A percentile compares a stretch with the other conserved stretches of the same genome.
Evolutionary conservation across 2,113 vertebrate genomes (phyloP).

Genomic region (Puffinus mauretanicus): DNA sequence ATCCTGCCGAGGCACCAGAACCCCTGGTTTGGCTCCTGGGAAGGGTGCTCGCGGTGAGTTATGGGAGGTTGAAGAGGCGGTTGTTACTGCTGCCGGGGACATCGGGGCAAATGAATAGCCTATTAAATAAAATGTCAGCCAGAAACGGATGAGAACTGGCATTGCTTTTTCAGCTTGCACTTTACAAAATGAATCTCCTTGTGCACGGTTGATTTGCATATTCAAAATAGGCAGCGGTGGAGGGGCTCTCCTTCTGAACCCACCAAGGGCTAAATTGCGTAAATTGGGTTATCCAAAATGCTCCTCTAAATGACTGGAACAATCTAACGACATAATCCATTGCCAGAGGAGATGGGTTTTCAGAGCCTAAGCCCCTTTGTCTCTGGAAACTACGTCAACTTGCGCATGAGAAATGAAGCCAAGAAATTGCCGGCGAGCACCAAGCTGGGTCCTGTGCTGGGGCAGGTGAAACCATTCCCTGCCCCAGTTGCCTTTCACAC

Average conservation of each 20-base stretch:
- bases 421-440: not conserved
- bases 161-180: not conserved
- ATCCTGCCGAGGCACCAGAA: rapidly evolving
- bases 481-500: not conserved
- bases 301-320: not conserved
- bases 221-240: not conserved
- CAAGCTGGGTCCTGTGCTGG: not conserved
- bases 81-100: not conserved
- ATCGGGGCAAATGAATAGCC: not conserved
- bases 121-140: constrained; percentile 32
- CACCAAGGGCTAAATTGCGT: not conserved
- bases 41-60: not conserved
- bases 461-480: not conserved
- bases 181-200: not conserved
- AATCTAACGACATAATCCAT: not conserved
- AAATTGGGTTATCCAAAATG: not conserved
- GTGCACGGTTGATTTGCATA: not conserved
- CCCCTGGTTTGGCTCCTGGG: not conserved
- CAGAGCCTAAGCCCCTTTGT: not conserved
- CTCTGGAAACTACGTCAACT: not conserved
- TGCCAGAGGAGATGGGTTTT: not conserved
- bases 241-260: constrained; percentile 7
- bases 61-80: not conserved
- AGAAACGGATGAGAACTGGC: not conserved
- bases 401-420: not conserved